Evolutionary conservation across 2,797 vertebrate species (phyloP).

Genomic region (Acipenser transmontanus): DNA sequence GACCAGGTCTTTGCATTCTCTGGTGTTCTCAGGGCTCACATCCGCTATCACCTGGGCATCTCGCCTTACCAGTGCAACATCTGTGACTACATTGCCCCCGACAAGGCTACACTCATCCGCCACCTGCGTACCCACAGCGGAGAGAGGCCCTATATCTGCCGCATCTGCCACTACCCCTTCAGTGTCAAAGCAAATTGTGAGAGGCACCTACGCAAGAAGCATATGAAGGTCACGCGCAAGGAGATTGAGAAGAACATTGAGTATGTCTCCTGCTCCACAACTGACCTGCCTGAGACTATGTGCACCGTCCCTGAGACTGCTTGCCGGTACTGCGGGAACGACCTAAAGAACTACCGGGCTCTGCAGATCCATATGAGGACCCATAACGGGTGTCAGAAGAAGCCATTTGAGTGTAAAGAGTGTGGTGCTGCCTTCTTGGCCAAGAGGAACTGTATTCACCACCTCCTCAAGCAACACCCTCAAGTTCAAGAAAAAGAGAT

Average conservation of each 20-base stretch:
- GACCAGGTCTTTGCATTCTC: conserved; percentile 87
- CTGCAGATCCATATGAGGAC: conserved; percentile 90
- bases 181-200: conserved; percentile 98
- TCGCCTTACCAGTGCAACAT: conserved; percentile 93
- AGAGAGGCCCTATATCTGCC: conserved; percentile 90
- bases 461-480: conserved; percentile 89
- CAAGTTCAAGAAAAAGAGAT: conserved; percentile 86
- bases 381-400: conserved; percentile 83
- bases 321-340: conserved; percentile 83
- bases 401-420: conserved; percentile 87
- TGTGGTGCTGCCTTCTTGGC: conserved; percentile 84
- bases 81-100: conserved; percentile 89
- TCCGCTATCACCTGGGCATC: conserved; percentile 87
- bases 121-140: conserved; percentile 92
- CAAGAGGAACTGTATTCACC: conserved; percentile 91
- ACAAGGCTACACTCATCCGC: conserved; percentile 90
- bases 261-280: conserved; percentile 71
- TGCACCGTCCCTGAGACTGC: conserved; percentile 62
- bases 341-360: conserved; percentile 82
- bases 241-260: conserved; percentile 96
- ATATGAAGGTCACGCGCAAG: conserved; percentile 87
- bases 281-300: conserved; percentile 68
- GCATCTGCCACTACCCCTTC: conserved; percentile 94
- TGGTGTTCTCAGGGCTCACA: conserved; percentile 83
- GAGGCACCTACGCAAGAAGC: conserved; percentile 92